Conservation (phyloP, 2,797 vertebrate species). For the Anableps anableps region DNA sequence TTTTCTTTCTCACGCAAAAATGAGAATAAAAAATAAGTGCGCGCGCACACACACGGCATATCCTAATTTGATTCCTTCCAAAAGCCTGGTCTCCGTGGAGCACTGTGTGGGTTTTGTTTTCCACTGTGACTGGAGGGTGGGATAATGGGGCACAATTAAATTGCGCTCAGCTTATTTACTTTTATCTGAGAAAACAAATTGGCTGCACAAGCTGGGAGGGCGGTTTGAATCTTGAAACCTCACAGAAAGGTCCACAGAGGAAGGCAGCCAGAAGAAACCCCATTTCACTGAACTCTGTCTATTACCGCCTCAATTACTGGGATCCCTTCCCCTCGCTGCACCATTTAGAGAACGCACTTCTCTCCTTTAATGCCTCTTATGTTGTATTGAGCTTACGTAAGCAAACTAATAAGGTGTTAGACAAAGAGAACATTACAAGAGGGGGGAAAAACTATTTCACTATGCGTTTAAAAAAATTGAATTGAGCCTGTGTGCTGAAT, state of each 20-base stretch:
- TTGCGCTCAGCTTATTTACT: conserved; percentile 79
- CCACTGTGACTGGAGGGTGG: conserved; percentile 61
- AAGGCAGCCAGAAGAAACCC: conserved; percentile 42
- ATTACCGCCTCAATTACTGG: conserved; percentile 61
- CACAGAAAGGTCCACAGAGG: conserved; percentile 60
- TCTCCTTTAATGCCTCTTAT: conserved; percentile 46
- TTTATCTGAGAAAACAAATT: conserved; percentile 80
- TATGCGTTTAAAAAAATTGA: conserved; percentile 37
- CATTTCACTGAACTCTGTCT: conserved; percentile 66
- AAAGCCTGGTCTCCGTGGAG: conserved; percentile 63
- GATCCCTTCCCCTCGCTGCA: conserved; percentile 33
- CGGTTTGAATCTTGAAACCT: conserved; percentile 46
- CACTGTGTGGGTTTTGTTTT: conserved; percentile 72
- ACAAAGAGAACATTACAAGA: conserved; percentile 62
- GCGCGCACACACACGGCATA: conserved; percentile 12
- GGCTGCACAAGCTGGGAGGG: conserved; percentile 57
- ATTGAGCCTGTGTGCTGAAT: conserved; percentile 43
- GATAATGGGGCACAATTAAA: conserved; percentile 81
- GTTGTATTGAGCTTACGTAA: conserved; percentile 48
- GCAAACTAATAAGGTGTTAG: conserved; percentile 49
- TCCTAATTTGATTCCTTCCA: conserved; percentile 70
- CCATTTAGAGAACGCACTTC: conserved; percentile 50
- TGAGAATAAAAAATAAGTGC: not conserved
- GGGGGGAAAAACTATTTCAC: conserved; percentile 56
- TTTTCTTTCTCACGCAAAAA: conserved; percentile 22